These are phyloP conservation scores for Drosophila ironensis DNA, from an alignment of 1,140 invertebrate genomes.

Conservation along the genomic window DNA sequence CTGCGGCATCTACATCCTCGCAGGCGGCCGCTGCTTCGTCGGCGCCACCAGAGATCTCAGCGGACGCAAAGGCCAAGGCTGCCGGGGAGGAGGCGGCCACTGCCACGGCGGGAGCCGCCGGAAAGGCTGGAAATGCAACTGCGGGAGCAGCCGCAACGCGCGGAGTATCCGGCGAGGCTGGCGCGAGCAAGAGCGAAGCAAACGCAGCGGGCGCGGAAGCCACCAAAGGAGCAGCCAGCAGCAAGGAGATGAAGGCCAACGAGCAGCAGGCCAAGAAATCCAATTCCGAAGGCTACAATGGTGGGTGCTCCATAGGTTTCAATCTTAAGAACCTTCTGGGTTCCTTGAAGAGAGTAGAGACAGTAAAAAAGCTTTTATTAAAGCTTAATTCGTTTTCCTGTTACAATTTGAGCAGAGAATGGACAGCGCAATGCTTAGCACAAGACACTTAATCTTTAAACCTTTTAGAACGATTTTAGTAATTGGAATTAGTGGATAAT, in stretches of 20 bases:
- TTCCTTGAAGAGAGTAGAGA: no score
- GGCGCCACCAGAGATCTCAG: conserved; percentile 55
- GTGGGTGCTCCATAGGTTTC: conserved; percentile 12
- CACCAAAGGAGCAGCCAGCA: conserved; percentile 19
- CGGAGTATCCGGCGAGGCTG: not conserved
- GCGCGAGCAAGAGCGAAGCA: not conserved
- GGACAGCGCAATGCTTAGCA: no score
- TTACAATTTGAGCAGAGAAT: no score
- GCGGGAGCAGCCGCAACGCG: not conserved
- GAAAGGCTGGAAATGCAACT: conserved; percentile 2
- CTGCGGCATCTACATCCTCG: not conserved
- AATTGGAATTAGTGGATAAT: no score
- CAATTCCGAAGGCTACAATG: conserved; percentile 40
- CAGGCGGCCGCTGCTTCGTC: conserved; percentile 13
- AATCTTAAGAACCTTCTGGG: no score
- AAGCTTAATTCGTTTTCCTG: no score
- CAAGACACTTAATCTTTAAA: no score
- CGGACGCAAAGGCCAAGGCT: conserved; percentile 33
- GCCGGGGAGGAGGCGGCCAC: conserved; percentile 17
- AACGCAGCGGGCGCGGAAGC: conserved; percentile 2
- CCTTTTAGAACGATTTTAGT: no score
- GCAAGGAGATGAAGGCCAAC: conserved; percentile 8
- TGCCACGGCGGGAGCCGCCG: not conserved
- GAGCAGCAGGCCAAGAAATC: conserved; percentile 25
- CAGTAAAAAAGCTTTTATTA: no score